Base-by-base conservation (phyloP, 2,888 invertebrate genomes). In the Mongoloraphidia duomilia region DNA sequence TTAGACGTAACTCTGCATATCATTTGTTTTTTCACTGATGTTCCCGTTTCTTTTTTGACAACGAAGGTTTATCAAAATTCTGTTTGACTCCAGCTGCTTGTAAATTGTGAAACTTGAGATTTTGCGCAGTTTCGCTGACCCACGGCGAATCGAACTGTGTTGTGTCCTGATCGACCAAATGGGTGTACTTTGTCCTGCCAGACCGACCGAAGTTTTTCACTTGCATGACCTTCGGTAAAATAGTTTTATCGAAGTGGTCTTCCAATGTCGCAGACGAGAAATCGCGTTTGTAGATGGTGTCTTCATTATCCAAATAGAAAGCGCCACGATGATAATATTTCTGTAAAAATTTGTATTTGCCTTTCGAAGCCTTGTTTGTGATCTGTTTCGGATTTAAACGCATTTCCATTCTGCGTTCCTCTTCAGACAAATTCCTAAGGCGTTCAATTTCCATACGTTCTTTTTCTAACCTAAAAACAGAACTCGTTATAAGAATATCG, bases 321-420 rank as follows among this genome's bases (percentile, higher is more conserved):
- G 93, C 97, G 68, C 98, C 98, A 63, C 98, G 84, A 75, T 99
- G 98, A 66, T 94, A 99, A 68, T 98, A 99, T 65, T 99, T 99
- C 72, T 99, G 98, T 58, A 99, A 72, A 71, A 97, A 99, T 70
- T 97, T 97, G 75, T 98, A 98, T 72, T 98, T 98, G 52, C 98
- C 96, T 70, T 96, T 96, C 47, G 82, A 78, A 0, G 91, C 84
- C 66, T 96, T 94, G 70, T 99, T 99, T 6, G 93, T 92, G 52
- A 97, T 76, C 11, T 77, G 63, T 68, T 94, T 95, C 0, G 97
- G 97, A 72, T 97, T 96, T 49, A 86, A 69, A 46, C 93, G 79
- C 49, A 85, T 71, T 63, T 96, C 96, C 49, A 86, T 79, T 12
- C 93, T 75, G 8, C 98, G 76, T 63, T 99, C 96, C 64, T 98